Conservation (phyloP, 2,888 invertebrate genomes). For the Campoletis raptor region DNA sequence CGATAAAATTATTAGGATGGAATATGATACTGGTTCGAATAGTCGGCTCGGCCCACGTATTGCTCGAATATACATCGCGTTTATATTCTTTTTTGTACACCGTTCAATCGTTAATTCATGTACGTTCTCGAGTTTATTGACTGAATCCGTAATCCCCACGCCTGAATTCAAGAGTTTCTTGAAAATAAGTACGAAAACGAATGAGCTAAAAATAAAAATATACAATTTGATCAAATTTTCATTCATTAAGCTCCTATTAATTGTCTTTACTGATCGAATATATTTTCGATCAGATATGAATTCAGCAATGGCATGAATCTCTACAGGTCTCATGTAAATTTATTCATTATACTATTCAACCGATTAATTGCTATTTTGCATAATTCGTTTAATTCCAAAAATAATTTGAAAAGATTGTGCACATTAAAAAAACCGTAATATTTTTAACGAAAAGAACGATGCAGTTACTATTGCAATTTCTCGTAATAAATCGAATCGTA, state of each 20-base stretch:
- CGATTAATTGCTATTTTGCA: neutral
- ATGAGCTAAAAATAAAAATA: neutral
- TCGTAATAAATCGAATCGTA: slow-evolving; percentile 1
- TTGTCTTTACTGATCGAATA: neutral
- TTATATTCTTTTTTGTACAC: neutral
- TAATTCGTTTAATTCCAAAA: neutral
- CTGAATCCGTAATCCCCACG: neutral
- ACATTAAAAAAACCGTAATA: neutral
- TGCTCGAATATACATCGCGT: neutral
- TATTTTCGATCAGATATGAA: neutral
- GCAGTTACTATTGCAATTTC: neutral
- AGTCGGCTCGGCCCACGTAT: neutral
- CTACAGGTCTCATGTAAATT: neutral
- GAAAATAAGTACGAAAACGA: neutral
- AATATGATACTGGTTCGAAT: neutral
- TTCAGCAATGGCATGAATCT: neutral
- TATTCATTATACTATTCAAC: neutral
- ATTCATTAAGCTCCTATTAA: neutral
- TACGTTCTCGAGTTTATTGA: neutral
- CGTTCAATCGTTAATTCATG: neutral
- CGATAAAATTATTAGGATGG: neutral
- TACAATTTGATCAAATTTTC: neutral
- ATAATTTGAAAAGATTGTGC: neutral
- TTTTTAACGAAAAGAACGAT: neutral
- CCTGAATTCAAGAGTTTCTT: neutral